Evolutionary conservation across 2,888 invertebrate species (phyloP), one percentile per base, ranked within the genome.

Genomic region (Dryadula phaetusa): DNA sequence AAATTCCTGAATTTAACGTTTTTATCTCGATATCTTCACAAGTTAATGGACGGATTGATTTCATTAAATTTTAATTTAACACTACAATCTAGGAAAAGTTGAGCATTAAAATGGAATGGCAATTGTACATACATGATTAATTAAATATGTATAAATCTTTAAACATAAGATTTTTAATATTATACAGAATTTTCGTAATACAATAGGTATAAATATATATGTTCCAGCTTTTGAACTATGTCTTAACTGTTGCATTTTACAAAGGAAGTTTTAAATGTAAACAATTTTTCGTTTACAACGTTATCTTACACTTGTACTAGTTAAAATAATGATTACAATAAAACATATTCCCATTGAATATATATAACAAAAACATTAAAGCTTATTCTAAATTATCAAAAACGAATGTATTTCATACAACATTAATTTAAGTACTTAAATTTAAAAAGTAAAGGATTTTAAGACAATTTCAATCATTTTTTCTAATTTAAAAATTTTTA

Each of bases 321-420:
- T 65, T 4, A 20, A 46, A 47, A 66, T 22, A 40, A n/a, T 22
- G 18, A 32, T 53, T 53, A 16, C 22, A 22, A 40, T 8, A 56
- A 56, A 56, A 22, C 37, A 40, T n/a, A 56, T 20, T 22, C 22
- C 22, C n/a, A n/a, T 56, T 37, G 37, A 56, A 34, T 54, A 61
- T 49, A 16, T 47, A 56, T 62, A 62, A 65, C 64, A 63, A 67
- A 67, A 68, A 61, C 54, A 60, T 70, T 67, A 71, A 67, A 70
- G 64, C 71, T 71, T 66, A 71, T 42, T 64, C 63, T 71, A 71
- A 61, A 65, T 53, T 44, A 44, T 63, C 37, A 64, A 74, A 70
- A 77, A 77, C 77, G 78, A 81, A 80, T 81, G 81, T 81, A 82
- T 82, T 81, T 79, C 42, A 82, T 83, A 83, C 82, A 82, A 76